Evolutionary conservation across 2,113 vertebrate species (phyloP).

Genomic region (Aspiorhynchus laticeps): DNA sequence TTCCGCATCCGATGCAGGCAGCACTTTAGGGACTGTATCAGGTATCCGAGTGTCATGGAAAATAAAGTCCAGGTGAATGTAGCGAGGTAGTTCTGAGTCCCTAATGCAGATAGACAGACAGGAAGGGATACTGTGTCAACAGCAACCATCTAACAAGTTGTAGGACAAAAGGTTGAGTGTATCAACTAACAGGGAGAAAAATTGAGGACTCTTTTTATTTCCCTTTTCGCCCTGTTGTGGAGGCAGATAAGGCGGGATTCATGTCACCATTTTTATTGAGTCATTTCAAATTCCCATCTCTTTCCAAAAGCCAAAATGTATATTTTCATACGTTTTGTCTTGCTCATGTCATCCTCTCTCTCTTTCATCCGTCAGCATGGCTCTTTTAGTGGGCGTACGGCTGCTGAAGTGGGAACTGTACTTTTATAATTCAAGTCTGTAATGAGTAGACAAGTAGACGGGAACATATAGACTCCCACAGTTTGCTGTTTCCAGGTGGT

Average conservation of each 20-base stretch:
- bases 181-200: slow-evolving; percentile 24
- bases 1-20: background rate
- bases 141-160: slow-evolving; percentile 37
- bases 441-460: background rate
- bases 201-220: background rate
- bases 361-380: too few species aligned
- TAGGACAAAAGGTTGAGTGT: slow-evolving; percentile 48
- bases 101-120: slow-evolving; percentile 38
- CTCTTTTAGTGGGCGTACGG: background rate
- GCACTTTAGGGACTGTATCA: slow-evolving; percentile 17
- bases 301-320: background rate
- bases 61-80: slow-evolving; percentile 40
- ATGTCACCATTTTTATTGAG: background rate
- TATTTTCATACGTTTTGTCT: background rate
- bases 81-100: slow-evolving; percentile 12
- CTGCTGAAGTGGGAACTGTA: background rate
- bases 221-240: background rate
- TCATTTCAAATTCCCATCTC: background rate
- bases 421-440: background rate
- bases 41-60: slow-evolving; percentile 28
- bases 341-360: background rate
- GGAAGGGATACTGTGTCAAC: slow-evolving; percentile 27
- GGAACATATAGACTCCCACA: background rate
- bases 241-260: background rate
- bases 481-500: background rate